A percentile compares a stretch with the other conserved stretches of the same genome.
These are phyloP conservation scores for Gymnosoma rotundatum DNA, from an alignment of 2,888 invertebrate species.

Conservation along the genomic window DNA sequence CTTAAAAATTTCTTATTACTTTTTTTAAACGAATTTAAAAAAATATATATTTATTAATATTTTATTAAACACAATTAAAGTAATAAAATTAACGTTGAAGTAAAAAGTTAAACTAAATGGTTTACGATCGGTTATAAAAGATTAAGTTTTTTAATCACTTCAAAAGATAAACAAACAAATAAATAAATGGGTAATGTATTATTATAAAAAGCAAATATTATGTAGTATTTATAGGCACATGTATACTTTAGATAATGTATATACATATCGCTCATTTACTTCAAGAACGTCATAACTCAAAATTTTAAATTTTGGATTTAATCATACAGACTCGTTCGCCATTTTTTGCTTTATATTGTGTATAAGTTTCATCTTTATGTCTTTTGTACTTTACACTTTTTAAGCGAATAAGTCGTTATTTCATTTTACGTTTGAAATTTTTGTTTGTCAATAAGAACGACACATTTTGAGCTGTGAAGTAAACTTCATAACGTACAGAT, in stretches of 20 bases:
- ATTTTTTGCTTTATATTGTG: no score
- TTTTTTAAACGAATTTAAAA: background rate
- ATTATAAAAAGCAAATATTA: background rate
- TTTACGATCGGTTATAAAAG: slow-evolving; percentile 16
- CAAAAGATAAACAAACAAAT: slow-evolving; percentile 23
- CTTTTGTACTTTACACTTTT: no score
- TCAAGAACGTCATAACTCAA: no score
- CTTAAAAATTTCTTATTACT: background rate
- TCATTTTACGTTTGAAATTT: no score
- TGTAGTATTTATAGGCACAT: background rate
- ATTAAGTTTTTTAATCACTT: slow-evolving; percentile 4
- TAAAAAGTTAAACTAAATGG: slow-evolving; percentile 57
- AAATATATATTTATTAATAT: background rate
- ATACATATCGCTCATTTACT: no score
- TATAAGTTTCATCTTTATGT: no score
- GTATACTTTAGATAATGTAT: background rate
- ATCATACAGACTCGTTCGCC: no score
- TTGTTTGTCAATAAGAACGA: no score
- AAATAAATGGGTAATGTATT: background rate
- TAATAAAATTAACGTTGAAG: slow-evolving; percentile 15
- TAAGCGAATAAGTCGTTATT: no score
- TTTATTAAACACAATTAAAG: background rate
- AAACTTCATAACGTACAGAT: no score
- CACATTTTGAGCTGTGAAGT: no score
- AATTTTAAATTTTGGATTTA: no score